Percentiles rank a stretch among this genome's conserved stretches.
phyloP scores from a whole-genome alignment of 2,113 vertebrate genomes.

The Pycnonotus jocosus region DNA sequence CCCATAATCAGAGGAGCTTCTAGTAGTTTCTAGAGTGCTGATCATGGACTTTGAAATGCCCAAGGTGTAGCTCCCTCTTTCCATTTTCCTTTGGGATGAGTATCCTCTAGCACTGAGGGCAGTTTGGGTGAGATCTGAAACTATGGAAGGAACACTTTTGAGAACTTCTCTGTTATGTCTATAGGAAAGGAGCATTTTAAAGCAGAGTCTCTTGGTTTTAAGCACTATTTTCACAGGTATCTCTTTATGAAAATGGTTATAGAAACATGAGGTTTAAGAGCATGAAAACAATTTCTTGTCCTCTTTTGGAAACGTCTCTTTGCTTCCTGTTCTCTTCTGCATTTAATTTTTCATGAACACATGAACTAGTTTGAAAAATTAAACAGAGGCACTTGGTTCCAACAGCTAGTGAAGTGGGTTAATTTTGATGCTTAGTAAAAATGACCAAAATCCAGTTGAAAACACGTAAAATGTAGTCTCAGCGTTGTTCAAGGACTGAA shows the following conservation, averaged over 20 bases:
- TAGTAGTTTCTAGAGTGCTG: neutral
- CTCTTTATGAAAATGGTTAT: neutral
- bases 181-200: neutral
- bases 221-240: neutral
- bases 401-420: neutral
- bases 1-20: neutral
- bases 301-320: neutral
- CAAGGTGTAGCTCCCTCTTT: neutral
- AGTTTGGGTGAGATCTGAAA: neutral
- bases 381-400: neutral
- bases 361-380: conserved; percentile 14
- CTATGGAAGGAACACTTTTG: neutral
- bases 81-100: neutral
- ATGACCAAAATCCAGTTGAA: neutral
- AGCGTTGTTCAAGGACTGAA: neutral
- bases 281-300: neutral
- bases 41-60: neutral
- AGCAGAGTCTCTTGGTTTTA: neutral
- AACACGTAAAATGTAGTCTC: neutral
- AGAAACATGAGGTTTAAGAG: neutral
- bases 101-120: neutral
- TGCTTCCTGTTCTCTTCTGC: neutral
- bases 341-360: conserved; percentile 31
- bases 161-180: neutral
- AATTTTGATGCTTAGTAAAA: neutral